Percentiles rank a stretch among this genome's conserved stretches.
These are phyloP conservation scores for Brachionus rotundiformis DNA, from an alignment of 1,140 invertebrate genomes.

Conservation along the genomic window DNA sequence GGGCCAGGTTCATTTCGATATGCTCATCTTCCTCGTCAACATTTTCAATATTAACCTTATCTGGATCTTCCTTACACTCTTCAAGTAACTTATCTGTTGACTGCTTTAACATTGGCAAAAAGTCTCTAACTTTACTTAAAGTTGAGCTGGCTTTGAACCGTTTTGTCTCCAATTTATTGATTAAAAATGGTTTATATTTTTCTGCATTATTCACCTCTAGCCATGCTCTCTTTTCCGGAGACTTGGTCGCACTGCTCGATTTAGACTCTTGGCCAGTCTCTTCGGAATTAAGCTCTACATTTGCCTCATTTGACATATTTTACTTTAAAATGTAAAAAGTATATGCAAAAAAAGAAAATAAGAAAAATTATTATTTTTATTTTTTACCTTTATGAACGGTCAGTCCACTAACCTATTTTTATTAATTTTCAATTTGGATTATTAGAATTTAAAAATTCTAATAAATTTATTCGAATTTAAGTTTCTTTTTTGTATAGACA, in stretches of 20 bases:
- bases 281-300: neutral
- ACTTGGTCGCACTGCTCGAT: neutral
- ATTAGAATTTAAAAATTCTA: constrained; percentile 7
- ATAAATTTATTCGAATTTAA: neutral
- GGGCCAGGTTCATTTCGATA: constrained; percentile 47
- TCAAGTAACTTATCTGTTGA: constrained; percentile 40
- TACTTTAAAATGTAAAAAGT: neutral
- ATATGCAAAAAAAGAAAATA: neutral
- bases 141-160: constrained; percentile 29
- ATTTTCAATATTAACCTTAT: constrained; percentile 51
- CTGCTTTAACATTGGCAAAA: constrained; percentile 33
- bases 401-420: constrained; percentile 23
- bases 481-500: neutral
- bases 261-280: neutral
- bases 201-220: constrained; percentile 20
- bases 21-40: constrained; percentile 48
- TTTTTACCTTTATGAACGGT: neutral
- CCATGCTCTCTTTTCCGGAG: constrained; percentile 31
- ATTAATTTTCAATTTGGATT: neutral
- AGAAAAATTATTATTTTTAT: neutral
- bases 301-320: constrained; percentile 14
- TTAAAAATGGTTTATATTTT: constrained; percentile 40
- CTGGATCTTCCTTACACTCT: constrained; percentile 43
- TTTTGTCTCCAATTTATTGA: constrained; percentile 45
- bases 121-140: constrained; percentile 41